phyloP scores from a whole-genome alignment of 2,888 invertebrate genomes.

The Limenitis camilla region DNA sequence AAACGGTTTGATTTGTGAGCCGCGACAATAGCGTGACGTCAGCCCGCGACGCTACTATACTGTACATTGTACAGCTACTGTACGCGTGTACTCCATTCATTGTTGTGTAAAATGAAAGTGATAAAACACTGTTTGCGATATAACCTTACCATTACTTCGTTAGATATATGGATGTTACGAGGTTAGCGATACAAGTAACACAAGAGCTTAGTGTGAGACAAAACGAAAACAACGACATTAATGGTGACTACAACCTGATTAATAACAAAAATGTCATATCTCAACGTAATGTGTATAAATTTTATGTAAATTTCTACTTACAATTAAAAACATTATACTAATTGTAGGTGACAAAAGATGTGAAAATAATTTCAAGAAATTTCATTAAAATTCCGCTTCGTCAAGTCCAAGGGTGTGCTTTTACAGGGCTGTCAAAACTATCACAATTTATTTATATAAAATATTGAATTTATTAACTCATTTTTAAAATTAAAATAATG shows the following conservation, averaged over 20 bases:
- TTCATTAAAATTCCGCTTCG: slow-evolving; percentile 68
- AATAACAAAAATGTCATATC: no score
- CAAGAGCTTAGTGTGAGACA: no score
- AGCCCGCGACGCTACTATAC: slow-evolving; percentile 19
- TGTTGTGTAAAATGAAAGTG: slow-evolving; percentile 9
- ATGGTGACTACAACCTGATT: no score
- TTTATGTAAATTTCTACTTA: no score
- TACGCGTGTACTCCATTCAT: slow-evolving; percentile 10
- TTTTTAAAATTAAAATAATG: no score
- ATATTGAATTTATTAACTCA: no score
- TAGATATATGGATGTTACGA: no score
- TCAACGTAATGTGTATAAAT: no score
- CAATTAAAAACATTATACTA: no score
- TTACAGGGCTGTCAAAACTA: slow-evolving; percentile 41
- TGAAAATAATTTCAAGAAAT: slow-evolving; percentile 59
- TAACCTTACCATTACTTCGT: neutral
- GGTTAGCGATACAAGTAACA: no score
- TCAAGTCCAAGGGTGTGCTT: slow-evolving; percentile 47
- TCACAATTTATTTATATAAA: no score
- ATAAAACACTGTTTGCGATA: slow-evolving; percentile 2
- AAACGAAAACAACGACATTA: no score
- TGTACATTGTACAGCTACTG: slow-evolving; percentile 3
- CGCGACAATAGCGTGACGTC: slow-evolving; percentile 55
- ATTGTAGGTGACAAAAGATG: slow-evolving; percentile 38
- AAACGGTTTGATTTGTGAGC: slow-evolving; percentile 57